Percentiles rank a stretch among this genome's conserved stretches.
phyloP scores from a whole-genome alignment of 2,797 vertebrate species.

The Iguana delicatissima region DNA sequence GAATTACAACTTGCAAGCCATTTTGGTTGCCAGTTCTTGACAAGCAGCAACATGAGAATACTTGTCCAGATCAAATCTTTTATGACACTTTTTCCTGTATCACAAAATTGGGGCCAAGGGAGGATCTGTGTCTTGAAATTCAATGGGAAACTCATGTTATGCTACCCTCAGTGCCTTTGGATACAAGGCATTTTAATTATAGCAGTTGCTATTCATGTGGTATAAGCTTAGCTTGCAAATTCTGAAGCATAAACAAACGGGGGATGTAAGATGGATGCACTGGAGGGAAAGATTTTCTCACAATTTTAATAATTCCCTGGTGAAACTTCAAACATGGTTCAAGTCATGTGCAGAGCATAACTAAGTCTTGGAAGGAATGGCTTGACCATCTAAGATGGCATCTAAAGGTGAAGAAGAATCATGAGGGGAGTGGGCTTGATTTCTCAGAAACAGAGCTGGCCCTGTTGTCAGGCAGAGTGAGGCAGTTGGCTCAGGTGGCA shows the following conservation, averaged over 20 bases:
- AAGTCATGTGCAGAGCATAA: not conserved
- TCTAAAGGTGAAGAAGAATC: not conserved
- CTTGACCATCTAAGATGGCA: not conserved
- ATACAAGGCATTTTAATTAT: conserved; percentile 22
- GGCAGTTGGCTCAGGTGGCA: too few relatives aligned
- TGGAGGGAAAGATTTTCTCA: not conserved
- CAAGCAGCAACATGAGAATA: conserved; percentile 36
- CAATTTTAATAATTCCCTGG: not conserved
- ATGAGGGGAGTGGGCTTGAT: not conserved
- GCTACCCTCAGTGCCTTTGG: not conserved
- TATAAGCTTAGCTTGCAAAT: not conserved
- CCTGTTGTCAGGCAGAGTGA: too few relatives aligned
- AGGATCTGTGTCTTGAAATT: conserved; percentile 23
- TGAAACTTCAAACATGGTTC: not conserved
- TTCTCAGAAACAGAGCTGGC: not conserved
- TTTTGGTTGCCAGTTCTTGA: conserved; percentile 30
- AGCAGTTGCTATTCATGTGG: conserved; percentile 1
- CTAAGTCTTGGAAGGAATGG: too few relatives aligned
- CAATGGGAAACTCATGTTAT: not conserved
- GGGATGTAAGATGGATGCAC: not conserved
- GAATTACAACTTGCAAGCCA: conserved; percentile 45
- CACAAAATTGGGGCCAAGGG: conserved; percentile 41
- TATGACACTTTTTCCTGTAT: conserved; percentile 43
- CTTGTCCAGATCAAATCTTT: conserved; percentile 46
- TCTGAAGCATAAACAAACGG: not conserved